Evolutionary conservation across 92 coral and sea anemone species (phyloP), one percentile per base, ranked within the genome.

Genomic region (Virgularia gustaviana): DNA sequence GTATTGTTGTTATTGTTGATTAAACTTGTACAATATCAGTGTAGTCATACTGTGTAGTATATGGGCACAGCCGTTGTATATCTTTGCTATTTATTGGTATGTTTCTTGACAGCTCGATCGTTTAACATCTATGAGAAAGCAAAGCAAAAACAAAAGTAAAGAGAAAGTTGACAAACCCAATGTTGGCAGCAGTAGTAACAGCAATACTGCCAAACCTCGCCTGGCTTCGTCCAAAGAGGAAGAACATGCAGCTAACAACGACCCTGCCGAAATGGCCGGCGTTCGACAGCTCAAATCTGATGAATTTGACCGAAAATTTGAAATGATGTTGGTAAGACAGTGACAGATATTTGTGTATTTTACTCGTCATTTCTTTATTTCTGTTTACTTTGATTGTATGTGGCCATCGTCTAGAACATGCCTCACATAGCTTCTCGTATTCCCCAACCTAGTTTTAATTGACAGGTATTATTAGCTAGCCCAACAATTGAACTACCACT

Each of bases 301-400:
- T 34, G 90, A 89, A 12, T 89, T 89, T 67, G 85, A 56, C 79
- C 76, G 67, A 71, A 83, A 83, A 67, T 89, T 89, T 73, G 96
- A 89, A 72, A 86, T 83, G 55, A 86, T 89, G 90, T 45, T 89
- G 96, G 96, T 89, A 68, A 72, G 96, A 73, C 44, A 19, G 49
- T 6, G n/a, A n/a, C n/a, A n/a, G n/a, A n/a, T n/a, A n/a, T n/a
- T n/a, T n/a, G n/a, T n/a, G n/a, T n/a, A n/a, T n/a, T n/a, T n/a
- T n/a, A n/a, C n/a, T n/a, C n/a, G n/a, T n/a, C n/a, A n/a, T n/a
- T n/a, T n/a, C n/a, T n/a, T n/a, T n/a, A n/a, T n/a, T n/a, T n/a
- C n/a, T n/a, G n/a, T n/a, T 18, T 18, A 18, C 51, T 1, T 1
- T 20, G n/a, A n/a, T n/a, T n/a, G n/a, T n/a, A n/a, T n/a, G n/a